Conservation (phyloP, 1,140 invertebrate genomes). For the Hesperophylax magnus region DNA sequence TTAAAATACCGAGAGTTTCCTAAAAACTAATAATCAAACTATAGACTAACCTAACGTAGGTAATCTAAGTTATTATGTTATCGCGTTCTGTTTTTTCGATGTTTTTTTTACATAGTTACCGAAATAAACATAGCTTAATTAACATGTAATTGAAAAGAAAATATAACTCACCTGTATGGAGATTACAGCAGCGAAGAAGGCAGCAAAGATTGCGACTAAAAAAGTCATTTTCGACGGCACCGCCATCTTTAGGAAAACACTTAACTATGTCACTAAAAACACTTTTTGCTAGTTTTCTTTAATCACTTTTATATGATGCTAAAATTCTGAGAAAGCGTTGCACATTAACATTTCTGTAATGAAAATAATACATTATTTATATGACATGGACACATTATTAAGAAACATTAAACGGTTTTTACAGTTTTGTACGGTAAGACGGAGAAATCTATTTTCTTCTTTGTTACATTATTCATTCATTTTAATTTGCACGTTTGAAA, state of each 20-base stretch:
- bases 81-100: too few relatives aligned
- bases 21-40: too few relatives aligned
- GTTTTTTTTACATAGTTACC: too few relatives aligned
- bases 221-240: neutral
- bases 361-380: neutral
- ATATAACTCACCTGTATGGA: neutral
- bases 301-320: neutral
- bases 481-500: too few relatives aligned
- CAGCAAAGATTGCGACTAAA: neutral
- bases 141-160: neutral
- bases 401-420: neutral
- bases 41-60: too few relatives aligned
- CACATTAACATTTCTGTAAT: neutral
- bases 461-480: too few relatives aligned
- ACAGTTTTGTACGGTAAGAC: too few relatives aligned
- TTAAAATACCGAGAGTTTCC: too few relatives aligned
- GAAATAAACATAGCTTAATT: neutral
- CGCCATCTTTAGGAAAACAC: constrained; percentile 1
- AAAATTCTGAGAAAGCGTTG: neutral
- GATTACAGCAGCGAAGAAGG: neutral
- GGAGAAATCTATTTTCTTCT: too few relatives aligned
- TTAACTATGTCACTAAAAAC: neutral
- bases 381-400: neutral
- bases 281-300: neutral
- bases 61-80: too few relatives aligned